phyloP scores from a whole-genome alignment of 2,888 invertebrate species.

The Orchesellides sinensis region DNA sequence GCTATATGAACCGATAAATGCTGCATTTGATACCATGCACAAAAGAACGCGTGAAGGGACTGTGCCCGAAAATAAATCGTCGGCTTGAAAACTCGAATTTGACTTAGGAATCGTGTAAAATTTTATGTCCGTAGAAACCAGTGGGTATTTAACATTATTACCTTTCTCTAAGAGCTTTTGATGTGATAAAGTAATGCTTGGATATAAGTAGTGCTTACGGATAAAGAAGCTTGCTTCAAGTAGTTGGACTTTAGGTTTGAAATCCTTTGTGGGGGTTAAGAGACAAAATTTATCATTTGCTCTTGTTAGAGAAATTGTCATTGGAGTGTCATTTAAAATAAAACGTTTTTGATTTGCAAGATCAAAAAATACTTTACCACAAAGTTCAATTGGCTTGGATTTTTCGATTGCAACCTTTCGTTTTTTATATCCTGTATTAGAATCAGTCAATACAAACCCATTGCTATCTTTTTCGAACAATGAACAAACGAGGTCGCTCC shows the following conservation, averaged over 20 bases:
- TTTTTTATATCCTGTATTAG: constrained; percentile 41
- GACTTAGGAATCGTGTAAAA: constrained; percentile 70
- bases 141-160: constrained; percentile 69
- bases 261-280: constrained; percentile 2
- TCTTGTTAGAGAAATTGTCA: constrained; percentile 54
- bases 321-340: constrained; percentile 59
- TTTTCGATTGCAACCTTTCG: constrained; percentile 20
- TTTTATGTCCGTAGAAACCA: constrained; percentile 66
- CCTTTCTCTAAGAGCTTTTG: constrained; percentile 65
- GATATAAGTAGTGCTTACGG: constrained; percentile 64
- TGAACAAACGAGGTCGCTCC: constrained; percentile 38
- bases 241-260: constrained; percentile 65
- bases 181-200: constrained; percentile 70
- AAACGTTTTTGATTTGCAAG: constrained; percentile 53
- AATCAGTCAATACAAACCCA: not conserved
- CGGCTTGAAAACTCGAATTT: constrained; percentile 74
- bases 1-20: constrained; percentile 69
- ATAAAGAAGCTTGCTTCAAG: constrained; percentile 69
- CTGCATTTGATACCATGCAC: constrained; percentile 73
- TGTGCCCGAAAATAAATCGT: constrained; percentile 75
- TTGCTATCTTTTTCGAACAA: constrained; percentile 52
- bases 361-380: constrained; percentile 61
- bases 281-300: constrained; percentile 51
- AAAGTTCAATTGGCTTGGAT: constrained; percentile 57
- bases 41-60: constrained; percentile 75